Base-by-base conservation (phyloP, 2,888 invertebrate species). In the Atethmia centrago region DNA sequence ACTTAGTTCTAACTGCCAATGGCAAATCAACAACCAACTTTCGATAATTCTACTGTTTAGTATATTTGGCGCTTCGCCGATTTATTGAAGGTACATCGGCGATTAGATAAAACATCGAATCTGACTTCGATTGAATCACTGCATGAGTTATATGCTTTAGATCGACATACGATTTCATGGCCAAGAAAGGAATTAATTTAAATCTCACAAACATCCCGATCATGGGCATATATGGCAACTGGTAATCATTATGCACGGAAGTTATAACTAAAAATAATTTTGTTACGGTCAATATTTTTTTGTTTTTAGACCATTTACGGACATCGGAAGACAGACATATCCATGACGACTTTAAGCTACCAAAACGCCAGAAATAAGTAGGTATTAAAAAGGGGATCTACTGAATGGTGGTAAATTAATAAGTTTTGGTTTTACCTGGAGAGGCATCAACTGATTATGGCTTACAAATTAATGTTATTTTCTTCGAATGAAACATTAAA, bases 101-200 rank as follows among this genome's bases (percentile, higher is more conserved):
- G 90, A 89, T 90, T 86, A 89, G 88, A 90, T 90, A 88, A 87
- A 82, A 68, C 67, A 62, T 78, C 77, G 77, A 78, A 88, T 87
- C 78, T 79, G 76, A 80, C 70, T 85, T 79, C 80, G 85, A 87
- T 88, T 87, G 79, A 88, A 89, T 86, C 80, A 82, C 70, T 78
- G 79, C 76, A 75, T 62, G 79, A 82, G 71, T 85, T 88, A 89
- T 87, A 85, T 74, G 61, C 61, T 81, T 81, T 62, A 68, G 81
- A 83, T 79, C 73, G 77, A 85, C 78, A 84, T 68, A 66, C 56
- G 70, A 83, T 87, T 85, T 88, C 84, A 89, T 77, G 85, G 85
- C 71, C 83, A 80, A 79, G 76, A 77, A 61, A 78, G 75, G 79
- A 80, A 81, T 78, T 72, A 65, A 78, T 80, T 83, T 79, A 74